These are phyloP conservation scores for Squalus acanthias DNA, from an alignment of 2,797 vertebrate genomes.

Conservation along the genomic window DNA sequence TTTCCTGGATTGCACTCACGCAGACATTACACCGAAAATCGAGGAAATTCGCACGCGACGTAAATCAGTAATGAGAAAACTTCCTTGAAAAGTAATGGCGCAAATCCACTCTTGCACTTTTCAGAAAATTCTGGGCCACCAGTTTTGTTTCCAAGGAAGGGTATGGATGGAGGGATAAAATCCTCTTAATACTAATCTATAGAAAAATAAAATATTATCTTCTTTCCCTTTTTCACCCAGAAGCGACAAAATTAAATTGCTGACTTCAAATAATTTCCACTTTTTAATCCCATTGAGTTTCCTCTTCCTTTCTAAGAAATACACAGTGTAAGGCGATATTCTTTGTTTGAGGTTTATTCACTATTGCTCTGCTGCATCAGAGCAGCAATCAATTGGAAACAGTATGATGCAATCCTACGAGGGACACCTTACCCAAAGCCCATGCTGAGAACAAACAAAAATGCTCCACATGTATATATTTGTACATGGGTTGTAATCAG, in stretches of 20 bases:
- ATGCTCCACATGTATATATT: constrained; percentile 5
- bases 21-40: too few relatives aligned
- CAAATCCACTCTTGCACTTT: not conserved
- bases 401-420: not conserved
- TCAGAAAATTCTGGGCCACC: not conserved
- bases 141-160: not conserved
- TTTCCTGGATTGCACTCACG: too few relatives aligned
- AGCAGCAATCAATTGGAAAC: not conserved
- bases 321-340: not conserved
- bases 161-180: not conserved
- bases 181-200: not conserved
- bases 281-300: too few relatives aligned
- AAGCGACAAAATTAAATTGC: too few relatives aligned
- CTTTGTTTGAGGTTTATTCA: not conserved
- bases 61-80: not conserved
- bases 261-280: not conserved
- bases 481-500: not conserved
- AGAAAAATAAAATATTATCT: not conserved
- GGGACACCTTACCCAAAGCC: not conserved
- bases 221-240: not conserved
- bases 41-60: too few relatives aligned
- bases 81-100: not conserved
- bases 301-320: not conserved
- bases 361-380: not conserved
- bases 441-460: not conserved